Evolutionary conservation across 2,113 vertebrate species (phyloP), one percentile per base, ranked within the genome.

Genomic region (Callaeas wilsoni): DNA sequence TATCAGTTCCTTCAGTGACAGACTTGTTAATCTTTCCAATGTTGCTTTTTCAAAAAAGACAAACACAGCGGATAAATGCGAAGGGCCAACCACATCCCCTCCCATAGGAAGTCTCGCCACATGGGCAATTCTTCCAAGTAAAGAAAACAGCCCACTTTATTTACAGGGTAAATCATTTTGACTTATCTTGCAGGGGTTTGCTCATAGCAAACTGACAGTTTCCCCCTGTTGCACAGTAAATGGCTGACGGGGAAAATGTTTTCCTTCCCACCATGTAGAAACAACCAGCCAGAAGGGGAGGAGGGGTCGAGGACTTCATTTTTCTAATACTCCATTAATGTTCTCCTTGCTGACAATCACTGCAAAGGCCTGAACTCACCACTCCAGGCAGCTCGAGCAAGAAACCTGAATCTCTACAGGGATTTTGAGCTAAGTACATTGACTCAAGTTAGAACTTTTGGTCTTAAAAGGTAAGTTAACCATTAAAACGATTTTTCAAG

Each of bases 141-240:
- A 97, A 97, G 96, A 97, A 98, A 98, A 98, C 96, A 97, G 90
- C 95, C 89, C 96, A 90, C 96, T 97, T 97, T 97, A 97, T 98
- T 98, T 98, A 97, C 96, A 97, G 94, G 96, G 96, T 97, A 98
- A 97, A 98, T 98, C 97, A 97, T 97, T 97, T 96, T 97, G 97
- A 97, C 97, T 97, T 97, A 97, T 96, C 96, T 98, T 96, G 91
- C 95, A 96, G 94, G 82, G 95, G 89, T 93, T 97, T 95, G 93
- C 94, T 96, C 95, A 94, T 95, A 97, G 94, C 90, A 90, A 97
- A 97, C 96, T 97, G 98, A 97, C 97, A 97, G 97, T 96, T 97
- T 96, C 92, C 95, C 97, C 96, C 94, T 96, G 96, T 96, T 97
- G 94, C 96, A 97, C 96, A 98, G 96, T 98, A 97, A 97, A 97